Evolutionary conservation across 1,140 invertebrate genomes (phyloP), one percentile per base, ranked within the genome.

Genomic region (Neodiprion pinetum): DNA sequence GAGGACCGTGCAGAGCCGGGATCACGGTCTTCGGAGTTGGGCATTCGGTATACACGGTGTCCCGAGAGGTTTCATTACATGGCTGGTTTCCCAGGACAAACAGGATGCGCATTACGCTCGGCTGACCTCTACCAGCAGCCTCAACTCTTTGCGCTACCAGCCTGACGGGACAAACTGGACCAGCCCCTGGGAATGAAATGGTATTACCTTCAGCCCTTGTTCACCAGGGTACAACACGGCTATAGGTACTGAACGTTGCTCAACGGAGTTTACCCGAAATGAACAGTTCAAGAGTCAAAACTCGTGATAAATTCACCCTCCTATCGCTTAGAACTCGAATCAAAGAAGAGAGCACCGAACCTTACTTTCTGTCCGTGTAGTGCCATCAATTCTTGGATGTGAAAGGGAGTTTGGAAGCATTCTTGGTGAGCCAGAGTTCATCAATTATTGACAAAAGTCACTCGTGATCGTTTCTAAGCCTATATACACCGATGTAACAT

Each of bases 61-160:
- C 53, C 83, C 83, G 74, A 71, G 84, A 83, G 84, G 81, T 86
- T 87, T 85, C 85, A 85, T 87, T 85, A 86, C 84, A 85, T 81
- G 86, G 77, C 83, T 85, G 82, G 84, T 84, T 87, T 86, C 77
- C 82, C 81, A 78, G 79, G 75, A 83, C 84, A 86, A 86, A 85
- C 84, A 84, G 80, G 78, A 78, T 77, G 76, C 70, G 78, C 81
- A 85, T 85, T 82, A 79, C 80, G 74, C 77, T 61, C n/a, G 11
- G 53, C n/a, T 17, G 53, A 61, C 53, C 53, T 61, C 53, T 12
- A 9, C 53, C 53, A 14, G 3, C 53, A 11, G 12, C 67, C 12
- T 7, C 67, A 14, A 14, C 67, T 21, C 67, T 69, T 23, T 69
- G 3, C 17, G 14, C 67, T 21, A 11, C 53, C 11, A 61, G n/a